Base-by-base conservation (phyloP, 2,797 vertebrate species). In the Streptopelia turtur region DNA sequence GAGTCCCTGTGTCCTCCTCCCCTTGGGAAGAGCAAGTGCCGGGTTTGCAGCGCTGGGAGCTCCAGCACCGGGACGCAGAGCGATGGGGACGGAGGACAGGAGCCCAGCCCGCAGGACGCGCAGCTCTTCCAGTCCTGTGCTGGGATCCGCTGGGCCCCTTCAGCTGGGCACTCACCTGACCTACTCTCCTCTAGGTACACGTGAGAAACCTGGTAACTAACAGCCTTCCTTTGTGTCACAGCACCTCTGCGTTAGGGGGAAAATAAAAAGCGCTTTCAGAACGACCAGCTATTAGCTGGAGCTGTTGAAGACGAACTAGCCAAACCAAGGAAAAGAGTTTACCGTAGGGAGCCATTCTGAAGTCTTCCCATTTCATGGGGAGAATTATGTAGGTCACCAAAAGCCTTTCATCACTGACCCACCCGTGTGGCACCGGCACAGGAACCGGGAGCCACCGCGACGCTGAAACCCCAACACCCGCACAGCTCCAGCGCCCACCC, bases 321-420 rank as follows among this genome's bases (percentile, higher is more conserved):
- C 84, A 78, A 93, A 91, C 11, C n/a, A 81, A 66, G 65, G 69
- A 16, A 66, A 49, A 84, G 64, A 28, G 6, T 93, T 77, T 70
- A 37, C 82, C 31, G 11, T 3, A 17, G 89, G 82, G 79, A 96
- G 61, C 65, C 84, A 31, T 75, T 88, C 87, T 81, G 89, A 94
- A 92, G 79, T 35, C 76, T 84, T 83, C 79, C 55, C 39, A 25
- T 75, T 78, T 77, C 87, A 35, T 3, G 17, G 87, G 76, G 79
- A 93, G 89, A 59, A 41, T 72, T 80, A 90, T 72, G 79, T 82
- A 91, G 91, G 89, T 87, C 87, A 88, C 68, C 84, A 78, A 56
- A 72, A 47, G 65, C 6, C 82, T 92, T 75, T 83, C 27, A 75
- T 2, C 56, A 33, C 70, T 60, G 60, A 70, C 59, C 85, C 59